Evolutionary conservation across 2,888 invertebrate genomes (phyloP), one percentile per base, ranked within the genome.

Genomic region (Eucera pruinosa): DNA sequence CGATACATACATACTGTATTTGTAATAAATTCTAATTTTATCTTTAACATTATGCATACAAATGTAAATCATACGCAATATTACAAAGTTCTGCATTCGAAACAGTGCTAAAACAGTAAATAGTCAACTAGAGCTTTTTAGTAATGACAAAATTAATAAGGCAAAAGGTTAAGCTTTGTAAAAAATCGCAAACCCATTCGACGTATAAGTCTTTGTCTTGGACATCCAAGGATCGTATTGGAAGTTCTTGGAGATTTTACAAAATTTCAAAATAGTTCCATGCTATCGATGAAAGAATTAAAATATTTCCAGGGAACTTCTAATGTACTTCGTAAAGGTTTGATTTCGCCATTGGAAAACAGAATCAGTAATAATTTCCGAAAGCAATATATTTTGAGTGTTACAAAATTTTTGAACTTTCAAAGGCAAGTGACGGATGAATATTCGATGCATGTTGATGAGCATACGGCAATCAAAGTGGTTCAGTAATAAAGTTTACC

Each of bases 401-500:
- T 36, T 6, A 54, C n/a, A n/a, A n/a, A n/a, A n/a, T n/a, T n/a
- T n/a, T n/a, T n/a, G n/a, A n/a, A n/a, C n/a, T n/a, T n/a, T n/a
- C n/a, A n/a, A n/a, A n/a, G n/a, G n/a, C n/a, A n/a, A n/a, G n/a
- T n/a, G n/a, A n/a, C n/a, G n/a, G n/a, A n/a, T n/a, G n/a, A n/a
- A n/a, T n/a, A n/a, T n/a, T n/a, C n/a, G n/a, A n/a, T n/a, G n/a
- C n/a, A n/a, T n/a, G n/a, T n/a, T n/a, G n/a, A n/a, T n/a, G n/a
- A 23, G 39, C 4, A 39, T 39, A 0, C 9, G 4, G 39, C 41
- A 25, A n/a, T 27, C 36, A 20, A 4, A 25, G 48, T 43, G 36
- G 36, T 65, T 57, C n/a, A 45, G 58, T 67, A 66, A 64, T 9
- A 11, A 82, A 80, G 78, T 85, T 87, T 83, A 88, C 86, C 65